Evolutionary conservation across 2,888 invertebrate genomes (phyloP).

Genomic region (Drosophila prostipennis): DNA sequence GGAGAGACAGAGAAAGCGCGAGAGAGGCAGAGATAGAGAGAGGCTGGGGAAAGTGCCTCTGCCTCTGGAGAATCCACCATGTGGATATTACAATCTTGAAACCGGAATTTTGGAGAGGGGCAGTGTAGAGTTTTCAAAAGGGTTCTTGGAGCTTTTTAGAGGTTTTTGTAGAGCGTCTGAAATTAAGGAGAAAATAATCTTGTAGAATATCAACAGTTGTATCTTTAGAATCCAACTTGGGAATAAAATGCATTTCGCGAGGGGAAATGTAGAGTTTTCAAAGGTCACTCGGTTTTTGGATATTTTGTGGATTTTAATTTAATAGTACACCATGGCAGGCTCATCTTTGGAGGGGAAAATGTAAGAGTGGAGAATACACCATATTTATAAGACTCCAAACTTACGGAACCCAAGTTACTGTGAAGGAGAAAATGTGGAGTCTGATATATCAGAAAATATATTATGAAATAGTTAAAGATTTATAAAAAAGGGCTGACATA

Average conservation of each 20-base stretch:
- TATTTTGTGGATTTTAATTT: too few relatives aligned
- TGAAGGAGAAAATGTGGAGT: too few relatives aligned
- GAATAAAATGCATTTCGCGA: not conserved
- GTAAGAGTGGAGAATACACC: too few relatives aligned
- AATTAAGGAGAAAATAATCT: not conserved
- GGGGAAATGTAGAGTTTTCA: not conserved
- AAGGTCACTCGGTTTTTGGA: not conserved
- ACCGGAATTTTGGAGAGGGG: conserved; percentile 13
- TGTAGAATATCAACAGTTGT: not conserved
- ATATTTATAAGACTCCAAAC: too few relatives aligned
- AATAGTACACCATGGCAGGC: too few relatives aligned
- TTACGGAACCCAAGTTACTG: too few relatives aligned
- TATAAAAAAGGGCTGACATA: too few relatives aligned
- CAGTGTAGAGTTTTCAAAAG: not conserved
- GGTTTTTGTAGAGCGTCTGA: not conserved
- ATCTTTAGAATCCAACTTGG: not conserved
- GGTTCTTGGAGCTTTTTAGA: not conserved
- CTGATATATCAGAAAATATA: too few relatives aligned
- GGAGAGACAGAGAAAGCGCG: conserved; percentile 2
- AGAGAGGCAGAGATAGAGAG: not conserved
- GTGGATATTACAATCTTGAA: conserved; percentile 1
- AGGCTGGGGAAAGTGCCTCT: not conserved
- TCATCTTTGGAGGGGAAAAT: too few relatives aligned
- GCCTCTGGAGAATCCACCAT: not conserved
- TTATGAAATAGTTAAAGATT: too few relatives aligned